Evolutionary conservation across 2,888 invertebrate species (phyloP), one percentile per base, ranked within the genome.

Genomic region (Pandemis heparana): DNA sequence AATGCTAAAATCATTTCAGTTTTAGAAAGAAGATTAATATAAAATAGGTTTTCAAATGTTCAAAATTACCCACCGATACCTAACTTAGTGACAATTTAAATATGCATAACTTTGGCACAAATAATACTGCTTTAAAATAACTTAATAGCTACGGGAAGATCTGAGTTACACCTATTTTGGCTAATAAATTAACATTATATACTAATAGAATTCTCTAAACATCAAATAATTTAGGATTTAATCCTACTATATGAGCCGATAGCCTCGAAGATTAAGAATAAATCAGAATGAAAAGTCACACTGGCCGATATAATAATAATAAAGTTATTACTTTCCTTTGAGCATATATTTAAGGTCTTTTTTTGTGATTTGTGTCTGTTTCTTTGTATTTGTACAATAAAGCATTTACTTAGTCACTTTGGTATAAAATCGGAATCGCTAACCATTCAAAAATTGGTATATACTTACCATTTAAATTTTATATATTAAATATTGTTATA

Each of bases 51-150:
- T 51, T 53, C 51, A n/a, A 48, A 18, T 16, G 51, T 53, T 53
- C 51, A 18, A 53, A 16, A 8, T 53, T 16, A 53, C 51, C 51
- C 51, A 53, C 16, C 51, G 3, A 9, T 18, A 53, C 51, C 18
- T 18, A 9, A 53, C 18, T 53, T 53, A 53, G 18, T 53, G 16
- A 16, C 23, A 56, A 56, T 56, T 12, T 12, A 56, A n/a, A 23
- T 23, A 56, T 56, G 12, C 5, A 10, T 23, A 23, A 39, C 6
- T 51, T 73, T 64, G 69, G 73, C 68, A 73, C 59, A 60, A 64
- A 59, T 59, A 68, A 62, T 38, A 64, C 51, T 53, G 18, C 18
- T 61, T 61, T 9, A 63, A 64, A 38, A 32, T 43, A 71, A 12
- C 16, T 23, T 23, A 38, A 62, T 12, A 46, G 14, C 23, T 46